Conservation (phyloP, 2,888 invertebrate species). For the Tetranychus truncatus region DNA sequence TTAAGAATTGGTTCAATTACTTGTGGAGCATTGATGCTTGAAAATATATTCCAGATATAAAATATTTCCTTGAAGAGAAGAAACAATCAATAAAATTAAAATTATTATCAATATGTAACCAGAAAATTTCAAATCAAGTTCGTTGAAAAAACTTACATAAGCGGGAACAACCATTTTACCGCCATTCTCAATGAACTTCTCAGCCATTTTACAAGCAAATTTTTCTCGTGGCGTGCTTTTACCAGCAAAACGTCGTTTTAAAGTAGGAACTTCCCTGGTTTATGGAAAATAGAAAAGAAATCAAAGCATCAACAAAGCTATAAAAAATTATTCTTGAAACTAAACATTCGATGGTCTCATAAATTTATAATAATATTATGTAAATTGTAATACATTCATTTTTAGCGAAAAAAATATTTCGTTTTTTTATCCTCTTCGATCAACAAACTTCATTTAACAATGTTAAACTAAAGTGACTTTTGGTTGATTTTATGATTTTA, state of each 20-base stretch:
- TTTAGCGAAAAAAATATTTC: no score
- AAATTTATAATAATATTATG: no score
- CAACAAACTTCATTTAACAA: background rate
- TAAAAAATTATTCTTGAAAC: background rate
- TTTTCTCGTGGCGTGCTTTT: conserved; percentile 94
- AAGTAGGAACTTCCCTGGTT: conserved; percentile 46
- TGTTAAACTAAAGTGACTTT: background rate
- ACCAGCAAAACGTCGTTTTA: conserved; percentile 77
- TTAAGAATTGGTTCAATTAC: conserved; percentile 33
- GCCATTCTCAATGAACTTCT: conserved; percentile 55
- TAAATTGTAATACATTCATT: no score
- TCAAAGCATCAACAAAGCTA: no score
- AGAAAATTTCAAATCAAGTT: background rate
- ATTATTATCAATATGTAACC: background rate
- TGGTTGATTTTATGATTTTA: no score
- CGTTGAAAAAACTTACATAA: background rate
- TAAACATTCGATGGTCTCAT: background rate
- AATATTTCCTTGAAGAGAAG: conserved; percentile 47
- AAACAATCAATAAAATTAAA: background rate
- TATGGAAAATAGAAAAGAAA: background rate
- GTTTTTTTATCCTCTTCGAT: no score
- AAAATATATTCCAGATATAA: conserved; percentile 81
- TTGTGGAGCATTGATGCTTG: conserved; percentile 50
- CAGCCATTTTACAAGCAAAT: conserved; percentile 65
- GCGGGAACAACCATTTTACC: conserved; percentile 33